Conservation (phyloP, 2,113 vertebrate genomes). For the Mesitornis unicolor region DNA sequence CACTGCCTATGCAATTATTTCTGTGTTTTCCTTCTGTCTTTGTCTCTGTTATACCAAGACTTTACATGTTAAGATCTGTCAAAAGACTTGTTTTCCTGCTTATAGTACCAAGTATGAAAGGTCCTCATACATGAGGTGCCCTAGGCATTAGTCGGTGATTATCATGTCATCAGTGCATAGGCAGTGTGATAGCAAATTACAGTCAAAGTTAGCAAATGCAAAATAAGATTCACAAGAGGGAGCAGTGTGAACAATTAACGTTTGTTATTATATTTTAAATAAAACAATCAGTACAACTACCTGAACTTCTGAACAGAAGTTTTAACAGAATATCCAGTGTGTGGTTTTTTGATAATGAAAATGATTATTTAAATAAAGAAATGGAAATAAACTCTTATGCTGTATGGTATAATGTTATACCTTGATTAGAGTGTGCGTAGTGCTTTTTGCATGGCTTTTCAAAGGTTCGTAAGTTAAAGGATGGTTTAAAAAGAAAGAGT, state of each 20-base stretch:
- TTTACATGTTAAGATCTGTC: neutral
- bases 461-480: neutral
- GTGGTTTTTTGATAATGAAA: neutral
- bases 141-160: neutral
- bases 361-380: neutral
- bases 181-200: neutral
- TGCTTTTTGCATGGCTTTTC: neutral
- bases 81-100: neutral
- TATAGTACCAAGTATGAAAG: neutral
- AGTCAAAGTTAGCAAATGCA: neutral
- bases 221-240: neutral
- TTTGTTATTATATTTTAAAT: neutral
- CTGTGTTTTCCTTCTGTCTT: neutral
- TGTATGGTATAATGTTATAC: neutral
- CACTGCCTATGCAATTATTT: neutral
- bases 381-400: neutral
- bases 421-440: neutral
- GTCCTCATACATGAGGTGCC: neutral
- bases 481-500: neutral
- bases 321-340: neutral
- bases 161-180: neutral
- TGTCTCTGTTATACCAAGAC: neutral
- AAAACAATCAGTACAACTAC: neutral
- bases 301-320: neutral
- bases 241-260: neutral